Conservation (phyloP, 35 echinoderm and acorn worm species). For the Heliocidaris tuberculata region DNA sequence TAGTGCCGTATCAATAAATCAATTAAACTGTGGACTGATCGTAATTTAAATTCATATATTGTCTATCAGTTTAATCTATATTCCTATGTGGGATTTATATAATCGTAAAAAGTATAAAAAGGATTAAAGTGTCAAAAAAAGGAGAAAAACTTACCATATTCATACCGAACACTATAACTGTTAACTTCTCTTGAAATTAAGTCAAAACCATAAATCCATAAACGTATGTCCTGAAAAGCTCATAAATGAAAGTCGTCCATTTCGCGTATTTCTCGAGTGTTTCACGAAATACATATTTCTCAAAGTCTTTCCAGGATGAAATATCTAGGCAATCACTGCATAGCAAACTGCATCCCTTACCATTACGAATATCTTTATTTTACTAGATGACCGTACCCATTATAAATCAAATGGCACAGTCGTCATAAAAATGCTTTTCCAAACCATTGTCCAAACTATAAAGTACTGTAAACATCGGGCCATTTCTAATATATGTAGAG, state of each 20-base stretch:
- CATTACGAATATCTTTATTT: neutral
- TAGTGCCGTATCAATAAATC: no score
- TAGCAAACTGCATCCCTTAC: no score
- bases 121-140: neutral
- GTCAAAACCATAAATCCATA: neutral
- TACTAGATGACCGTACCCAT: neutral
- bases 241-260: neutral
- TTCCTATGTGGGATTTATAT: no score
- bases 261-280: neutral
- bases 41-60: no score
- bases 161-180: neutral
- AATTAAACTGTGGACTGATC: no score
- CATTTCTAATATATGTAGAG: neutral
- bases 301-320: no score
- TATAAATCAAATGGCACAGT: neutral
- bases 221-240: neutral
- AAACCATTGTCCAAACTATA: neutral
- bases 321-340: no score
- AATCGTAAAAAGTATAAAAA: no score
- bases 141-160: neutral
- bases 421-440: no score
- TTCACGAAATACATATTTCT: no score
- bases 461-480: neutral
- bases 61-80: no score
- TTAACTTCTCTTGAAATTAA: neutral